Evolutionary conservation across 2,113 vertebrate species (phyloP).

Genomic region (Tragelaphus scriptus): DNA sequence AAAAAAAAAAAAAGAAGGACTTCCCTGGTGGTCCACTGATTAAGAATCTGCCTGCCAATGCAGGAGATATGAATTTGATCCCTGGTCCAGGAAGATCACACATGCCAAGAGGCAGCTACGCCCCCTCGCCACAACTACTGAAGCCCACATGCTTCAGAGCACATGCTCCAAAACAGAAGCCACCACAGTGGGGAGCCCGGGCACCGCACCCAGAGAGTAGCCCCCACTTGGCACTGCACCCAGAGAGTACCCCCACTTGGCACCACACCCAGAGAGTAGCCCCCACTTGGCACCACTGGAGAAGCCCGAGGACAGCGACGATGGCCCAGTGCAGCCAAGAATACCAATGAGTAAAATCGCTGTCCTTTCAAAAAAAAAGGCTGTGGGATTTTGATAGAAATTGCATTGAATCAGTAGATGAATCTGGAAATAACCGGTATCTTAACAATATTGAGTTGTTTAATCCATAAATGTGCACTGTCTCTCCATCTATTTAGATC

Average conservation of each 20-base stretch:
- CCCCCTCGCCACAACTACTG: fast-evolving
- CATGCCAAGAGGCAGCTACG: background rate
- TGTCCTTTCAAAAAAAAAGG: background rate
- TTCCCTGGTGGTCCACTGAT: background rate
- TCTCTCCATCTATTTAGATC: background rate
- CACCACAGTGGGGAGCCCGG: fast-evolving
- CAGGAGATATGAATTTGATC: background rate
- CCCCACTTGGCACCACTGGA: background rate
- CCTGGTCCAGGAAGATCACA: background rate
- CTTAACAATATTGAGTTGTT: background rate
- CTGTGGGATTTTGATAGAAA: background rate
- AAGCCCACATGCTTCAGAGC: background rate
- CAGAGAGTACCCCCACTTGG: background rate
- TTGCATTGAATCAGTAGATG: background rate
- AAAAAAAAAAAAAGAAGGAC: background rate
- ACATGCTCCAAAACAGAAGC: background rate
- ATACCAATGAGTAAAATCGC: background rate
- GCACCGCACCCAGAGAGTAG: background rate
- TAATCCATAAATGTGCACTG: background rate
- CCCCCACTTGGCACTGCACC: fast-evolving
- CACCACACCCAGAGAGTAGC: background rate
- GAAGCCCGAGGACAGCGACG: background rate
- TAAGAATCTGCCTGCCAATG: background rate
- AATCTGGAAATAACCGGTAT: background rate
- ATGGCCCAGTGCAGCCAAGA: background rate